Evolutionary conservation across 2,113 vertebrate genomes (phyloP).

Genomic region (Petaurus breviceps): DNA sequence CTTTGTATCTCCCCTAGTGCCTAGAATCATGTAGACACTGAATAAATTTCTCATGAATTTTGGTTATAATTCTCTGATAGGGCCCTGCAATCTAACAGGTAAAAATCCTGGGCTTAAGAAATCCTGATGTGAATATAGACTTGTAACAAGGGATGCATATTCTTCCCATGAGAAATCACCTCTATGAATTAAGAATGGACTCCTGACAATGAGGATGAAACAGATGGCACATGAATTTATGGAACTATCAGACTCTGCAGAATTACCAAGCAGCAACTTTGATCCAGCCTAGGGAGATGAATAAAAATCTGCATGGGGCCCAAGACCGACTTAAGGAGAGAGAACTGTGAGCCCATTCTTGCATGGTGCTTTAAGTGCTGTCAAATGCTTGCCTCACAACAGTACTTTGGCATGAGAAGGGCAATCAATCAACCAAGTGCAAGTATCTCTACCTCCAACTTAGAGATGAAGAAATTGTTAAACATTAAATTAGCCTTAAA

Average conservation of each 20-base stretch:
- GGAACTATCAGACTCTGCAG: neutral
- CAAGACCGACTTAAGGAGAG: neutral
- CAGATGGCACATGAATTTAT: neutral
- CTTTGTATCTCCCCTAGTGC: neutral
- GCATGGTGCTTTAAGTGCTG: neutral
- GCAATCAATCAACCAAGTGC: neutral
- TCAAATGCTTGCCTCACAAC: neutral
- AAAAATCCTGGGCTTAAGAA: neutral
- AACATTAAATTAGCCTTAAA: neutral
- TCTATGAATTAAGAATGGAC: neutral
- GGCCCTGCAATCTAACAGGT: neutral
- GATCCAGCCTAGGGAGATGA: neutral
- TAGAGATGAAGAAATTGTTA: neutral
- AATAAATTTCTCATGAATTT: neutral
- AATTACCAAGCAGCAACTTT: slow-evolving; percentile 22
- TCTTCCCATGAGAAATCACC: slow-evolving; percentile 7
- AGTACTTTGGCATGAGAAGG: neutral
- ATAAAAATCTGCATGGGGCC: neutral
- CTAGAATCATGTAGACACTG: neutral
- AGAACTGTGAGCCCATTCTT: neutral
- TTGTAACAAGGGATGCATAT: neutral
- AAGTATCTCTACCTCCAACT: neutral
- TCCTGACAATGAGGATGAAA: neutral
- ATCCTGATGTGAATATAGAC: neutral
- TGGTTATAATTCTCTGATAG: slow-evolving; percentile 10